These are phyloP conservation scores for Esperia sulphurella DNA, from an alignment of 2,888 invertebrate species.

Conservation along the genomic window DNA sequence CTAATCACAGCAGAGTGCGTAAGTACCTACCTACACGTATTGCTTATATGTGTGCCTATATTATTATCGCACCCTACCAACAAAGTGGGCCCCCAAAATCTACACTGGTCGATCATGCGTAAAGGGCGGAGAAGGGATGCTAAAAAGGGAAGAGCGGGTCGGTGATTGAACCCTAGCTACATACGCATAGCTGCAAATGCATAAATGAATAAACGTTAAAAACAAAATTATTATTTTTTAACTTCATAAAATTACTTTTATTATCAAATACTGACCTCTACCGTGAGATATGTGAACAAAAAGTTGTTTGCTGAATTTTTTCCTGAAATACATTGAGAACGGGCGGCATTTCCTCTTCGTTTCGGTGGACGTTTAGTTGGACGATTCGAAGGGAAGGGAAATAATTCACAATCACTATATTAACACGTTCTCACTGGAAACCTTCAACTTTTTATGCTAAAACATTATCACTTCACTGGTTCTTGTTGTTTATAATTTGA, in stretches of 20 bases:
- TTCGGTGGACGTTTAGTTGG: conserved; percentile 58
- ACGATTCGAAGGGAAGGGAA: too few species aligned
- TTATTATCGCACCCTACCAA: conserved; percentile 60
- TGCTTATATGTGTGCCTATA: background rate
- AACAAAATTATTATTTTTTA: conserved; percentile 16
- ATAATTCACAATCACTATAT: conserved; percentile 52
- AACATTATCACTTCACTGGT: conserved; percentile 38
- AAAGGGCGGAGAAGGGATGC: conserved; percentile 78
- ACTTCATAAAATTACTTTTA: conserved; percentile 5
- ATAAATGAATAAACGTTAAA: conserved; percentile 11
- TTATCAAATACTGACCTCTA: conserved; percentile 69
- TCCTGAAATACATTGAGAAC: conserved; percentile 72
- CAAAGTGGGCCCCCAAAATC: conserved; percentile 76
- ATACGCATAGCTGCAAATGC: conserved; percentile 34
- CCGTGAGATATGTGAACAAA: conserved; percentile 70
- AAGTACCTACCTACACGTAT: too few species aligned
- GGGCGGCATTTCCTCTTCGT: conserved; percentile 59
- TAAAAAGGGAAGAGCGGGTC: conserved; percentile 70
- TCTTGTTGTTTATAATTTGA: conserved; percentile 45
- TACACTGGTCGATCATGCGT: conserved; percentile 78
- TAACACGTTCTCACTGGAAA: conserved; percentile 50
- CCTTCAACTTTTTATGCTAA: conserved; percentile 38
- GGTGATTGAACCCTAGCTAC: conserved; percentile 66
- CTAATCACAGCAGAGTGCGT: too few species aligned
- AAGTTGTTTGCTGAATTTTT: conserved; percentile 73